Base-by-base conservation (phyloP, 2,113 vertebrate genomes). In the Lagopus leucura region DNA sequence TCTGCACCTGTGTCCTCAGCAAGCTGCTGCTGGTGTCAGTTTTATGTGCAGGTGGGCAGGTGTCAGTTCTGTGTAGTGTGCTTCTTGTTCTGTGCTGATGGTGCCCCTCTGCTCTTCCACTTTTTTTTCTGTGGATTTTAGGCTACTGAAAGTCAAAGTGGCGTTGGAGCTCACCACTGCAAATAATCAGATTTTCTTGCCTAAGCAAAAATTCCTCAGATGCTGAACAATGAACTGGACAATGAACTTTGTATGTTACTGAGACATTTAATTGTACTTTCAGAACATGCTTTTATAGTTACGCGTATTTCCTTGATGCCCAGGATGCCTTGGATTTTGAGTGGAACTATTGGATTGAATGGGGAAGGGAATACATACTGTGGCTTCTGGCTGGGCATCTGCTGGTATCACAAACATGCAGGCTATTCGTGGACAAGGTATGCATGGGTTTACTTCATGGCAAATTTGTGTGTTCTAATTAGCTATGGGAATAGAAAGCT, bases 311-410 rank as follows among this genome's bases (percentile, higher is more conserved):
- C 84, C 80, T 95, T 94, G 76, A 18, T 97, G 67, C 32, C 40
- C 92, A 99, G 99, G 99, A 99, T 89, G 96, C 97, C 5, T 97
- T 97, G 10, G 99, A 99, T 96, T 99, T 99, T 92, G 99, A 99
- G 84, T 99, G 99, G 99, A 99, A 94, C 94, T 99, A 99, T 95
- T 99, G 99, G 99, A 98, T 97, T 22, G 98, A 99, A 70, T 99
- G 99, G 99, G 99, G 98, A 27, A 98, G 97, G 92, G 97, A 94
- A 48, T 98, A 91, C 80, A 95, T 99, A 61, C 80, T 98, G 4
- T 99, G 98, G 98, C 98, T 98, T 90, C 97, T 99, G 73, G 95
- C 98, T 79, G 99, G 99, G 83, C 99, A 99, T 36, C 67, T 97
- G 5, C 61, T 98, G 10, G 82, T 99, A 61, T 99, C 99, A 12